Percentiles rank a stretch among this genome's conserved stretches.
Conservation (phyloP, 2,888 invertebrate genomes). For the Drosophila setosimentum region DNA sequence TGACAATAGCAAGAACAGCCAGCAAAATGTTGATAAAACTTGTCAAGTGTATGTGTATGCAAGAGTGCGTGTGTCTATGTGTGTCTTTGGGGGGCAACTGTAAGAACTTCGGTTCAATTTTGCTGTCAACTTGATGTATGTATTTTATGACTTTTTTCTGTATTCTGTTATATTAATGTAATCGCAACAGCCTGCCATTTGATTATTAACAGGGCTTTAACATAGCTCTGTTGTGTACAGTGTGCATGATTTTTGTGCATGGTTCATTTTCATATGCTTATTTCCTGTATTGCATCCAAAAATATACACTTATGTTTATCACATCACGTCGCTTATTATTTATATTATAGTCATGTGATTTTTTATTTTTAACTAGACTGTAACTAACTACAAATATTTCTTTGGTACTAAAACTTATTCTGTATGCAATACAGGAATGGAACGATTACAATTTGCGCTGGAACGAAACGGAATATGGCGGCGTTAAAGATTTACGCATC, state of each 20-base stretch:
- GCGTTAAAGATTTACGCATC: conserved; percentile 96
- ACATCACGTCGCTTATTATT: conserved; percentile 72
- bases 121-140: conserved; percentile 40
- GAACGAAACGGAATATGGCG: conserved; percentile 98
- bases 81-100: conserved; percentile 30
- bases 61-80: background rate
- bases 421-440: conserved; percentile 92
- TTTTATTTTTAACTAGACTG: conserved; percentile 24
- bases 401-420: conserved; percentile 47
- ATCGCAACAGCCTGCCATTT: conserved; percentile 16
- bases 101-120: conserved; percentile 35
- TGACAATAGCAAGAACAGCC: conserved; percentile 42
- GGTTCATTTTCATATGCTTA: conserved; percentile 24
- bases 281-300: conserved; percentile 15
- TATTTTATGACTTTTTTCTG: conserved; percentile 14
- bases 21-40: conserved; percentile 61
- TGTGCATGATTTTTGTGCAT: conserved; percentile 51
- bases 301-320: conserved; percentile 43
- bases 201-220: conserved; percentile 28
- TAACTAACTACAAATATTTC: conserved; percentile 11
- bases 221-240: conserved; percentile 26
- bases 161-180: conserved; percentile 10
- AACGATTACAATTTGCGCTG: conserved; percentile 98
- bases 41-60: conserved; percentile 39
- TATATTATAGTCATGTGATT: conserved; percentile 37